Conservation (phyloP, 2,797 vertebrate genomes). For the Hapalemur alaotrensis region DNA sequence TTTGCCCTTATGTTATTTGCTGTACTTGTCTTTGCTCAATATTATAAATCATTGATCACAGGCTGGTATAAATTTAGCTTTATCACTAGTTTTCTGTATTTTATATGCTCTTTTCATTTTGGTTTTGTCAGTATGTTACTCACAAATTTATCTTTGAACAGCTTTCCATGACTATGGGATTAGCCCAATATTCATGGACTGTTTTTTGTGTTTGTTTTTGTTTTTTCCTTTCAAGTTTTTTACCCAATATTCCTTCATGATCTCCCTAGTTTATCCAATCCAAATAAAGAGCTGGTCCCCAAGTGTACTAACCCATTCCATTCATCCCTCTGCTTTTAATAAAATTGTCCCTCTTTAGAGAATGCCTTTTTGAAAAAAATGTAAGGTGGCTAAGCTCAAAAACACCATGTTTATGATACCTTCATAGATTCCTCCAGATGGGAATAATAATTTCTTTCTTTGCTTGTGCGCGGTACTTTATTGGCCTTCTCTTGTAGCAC, state of each 20-base stretch:
- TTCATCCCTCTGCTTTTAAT: background rate
- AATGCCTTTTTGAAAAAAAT: background rate
- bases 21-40: background rate
- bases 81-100: background rate
- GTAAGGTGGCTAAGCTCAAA: background rate
- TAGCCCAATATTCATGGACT: background rate
- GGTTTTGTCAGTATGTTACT: background rate
- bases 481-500: background rate
- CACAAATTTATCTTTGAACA: slow-evolving; percentile 14
- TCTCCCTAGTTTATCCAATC: background rate
- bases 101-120: background rate
- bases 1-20: background rate
- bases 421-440: background rate
- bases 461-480: background rate
- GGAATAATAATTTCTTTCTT: background rate
- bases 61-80: background rate
- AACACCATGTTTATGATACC: background rate
- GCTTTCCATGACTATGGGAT: background rate
- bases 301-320: background rate
- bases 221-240: background rate
- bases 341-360: background rate
- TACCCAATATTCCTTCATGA: background rate
- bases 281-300: background rate
- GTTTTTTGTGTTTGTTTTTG: background rate
- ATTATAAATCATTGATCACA: background rate